Base-by-base conservation (phyloP, 2,113 vertebrate genomes). In the zebrafish (Danio rerio) region DNA sequence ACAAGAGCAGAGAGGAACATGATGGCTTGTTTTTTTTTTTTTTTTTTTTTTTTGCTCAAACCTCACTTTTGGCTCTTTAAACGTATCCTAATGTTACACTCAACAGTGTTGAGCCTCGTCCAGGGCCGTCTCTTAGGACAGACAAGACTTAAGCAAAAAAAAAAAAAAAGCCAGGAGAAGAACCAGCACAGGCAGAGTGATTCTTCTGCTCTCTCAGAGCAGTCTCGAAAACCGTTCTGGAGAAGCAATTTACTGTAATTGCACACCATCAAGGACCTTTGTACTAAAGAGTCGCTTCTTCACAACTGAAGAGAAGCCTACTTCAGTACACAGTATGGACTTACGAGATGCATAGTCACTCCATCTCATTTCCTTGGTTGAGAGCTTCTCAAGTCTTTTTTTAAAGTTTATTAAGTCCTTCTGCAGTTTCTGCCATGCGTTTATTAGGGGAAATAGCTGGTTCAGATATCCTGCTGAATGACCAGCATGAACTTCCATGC, bases 141-240 rank as follows among this genome's bases (percentile, higher is more conserved):
- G 6, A 53, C 47, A 73, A 73, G 71, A 50, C 59, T 85, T 53
- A 68, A 82, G 80, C 84, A 82, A 79, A 65, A 72, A 75, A 65
- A 47, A 70, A 9, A 13, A 59, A 59, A 65, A 58, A 77, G 50
- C 56, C 58, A 68, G 15, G 42, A 65, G 50, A 43, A 62, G 79
- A 81, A 52, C 78, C 65, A 56, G 49, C 40, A 65, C 73, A 52
- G 47, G 71, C 55, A 52, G 21, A 45, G 75, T 0, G 47, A 59
- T 73, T 73, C 80, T 81, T 81, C 69, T 52, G 58, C 11, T 81
- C 58, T 62, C 56, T 55, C 45, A 53, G 69, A 52, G 53, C 45
- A 13, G 21, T 42, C 53, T 56, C 53, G 12, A 65, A 47, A 31
- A 68, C 9, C 9, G n/a, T 56, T 75, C 71, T 43, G 59, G 42